Conservation (phyloP, 2,797 vertebrate species). For the Iguana delicatissima region DNA sequence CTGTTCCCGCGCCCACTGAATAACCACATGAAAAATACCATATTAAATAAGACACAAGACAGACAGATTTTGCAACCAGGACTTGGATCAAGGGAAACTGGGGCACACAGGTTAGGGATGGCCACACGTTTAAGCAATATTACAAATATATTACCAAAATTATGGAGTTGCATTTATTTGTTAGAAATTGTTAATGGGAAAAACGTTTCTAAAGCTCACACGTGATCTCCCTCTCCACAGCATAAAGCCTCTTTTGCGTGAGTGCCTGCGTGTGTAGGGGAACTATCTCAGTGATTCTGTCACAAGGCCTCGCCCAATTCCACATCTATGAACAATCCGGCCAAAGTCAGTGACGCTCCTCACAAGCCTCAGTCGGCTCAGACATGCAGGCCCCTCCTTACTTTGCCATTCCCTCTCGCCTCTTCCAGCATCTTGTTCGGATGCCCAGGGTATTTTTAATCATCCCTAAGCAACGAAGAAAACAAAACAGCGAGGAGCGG, state of each 20-base stretch:
- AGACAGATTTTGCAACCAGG: background rate
- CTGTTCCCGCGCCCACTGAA: background rate
- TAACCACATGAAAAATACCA: background rate
- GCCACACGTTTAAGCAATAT: too few species aligned
- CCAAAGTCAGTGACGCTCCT: too few species aligned
- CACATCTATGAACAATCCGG: background rate
- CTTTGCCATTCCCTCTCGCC: constrained; percentile 21
- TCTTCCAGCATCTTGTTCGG: constrained; percentile 45
- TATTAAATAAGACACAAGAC: background rate
- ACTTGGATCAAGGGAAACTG: background rate
- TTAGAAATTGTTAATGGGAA: background rate
- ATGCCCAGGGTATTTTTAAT: constrained; percentile 73
- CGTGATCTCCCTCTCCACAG: background rate
- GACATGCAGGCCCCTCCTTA: background rate
- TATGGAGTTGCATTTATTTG: background rate
- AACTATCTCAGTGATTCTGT: background rate
- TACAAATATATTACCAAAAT: background rate
- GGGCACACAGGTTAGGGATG: too few species aligned
- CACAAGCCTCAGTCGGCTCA: background rate
- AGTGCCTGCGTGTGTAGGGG: too few species aligned
- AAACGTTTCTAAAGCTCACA: background rate
- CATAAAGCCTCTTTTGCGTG: background rate
- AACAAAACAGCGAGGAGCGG: constrained; percentile 78
- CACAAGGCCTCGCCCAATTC: background rate
- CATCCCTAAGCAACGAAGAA: constrained; percentile 77